phyloP scores from a whole-genome alignment of 1,140 invertebrate genomes.

The Samia ricini region DNA sequence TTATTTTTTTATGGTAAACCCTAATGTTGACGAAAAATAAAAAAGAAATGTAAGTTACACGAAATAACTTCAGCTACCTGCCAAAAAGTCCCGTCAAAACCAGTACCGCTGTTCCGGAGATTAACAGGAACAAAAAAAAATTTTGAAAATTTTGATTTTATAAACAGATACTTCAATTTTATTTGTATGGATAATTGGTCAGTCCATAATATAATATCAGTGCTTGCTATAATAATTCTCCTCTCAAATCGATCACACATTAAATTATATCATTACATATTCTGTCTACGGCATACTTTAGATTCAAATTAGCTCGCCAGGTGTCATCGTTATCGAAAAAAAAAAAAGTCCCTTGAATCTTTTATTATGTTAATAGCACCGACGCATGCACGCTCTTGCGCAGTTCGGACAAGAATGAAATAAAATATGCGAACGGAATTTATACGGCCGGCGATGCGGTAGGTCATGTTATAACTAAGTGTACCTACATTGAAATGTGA shows the following conservation, averaged over 20 bases:
- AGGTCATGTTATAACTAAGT: too few species aligned
- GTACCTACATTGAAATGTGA: background rate
- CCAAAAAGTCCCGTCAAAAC: too few species aligned
- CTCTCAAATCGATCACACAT: background rate
- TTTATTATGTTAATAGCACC: conserved; percentile 31
- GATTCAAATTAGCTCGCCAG: conserved; percentile 18
- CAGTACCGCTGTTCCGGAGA: too few species aligned
- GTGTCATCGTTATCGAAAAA: conserved; percentile 29
- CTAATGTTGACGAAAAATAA: too few species aligned
- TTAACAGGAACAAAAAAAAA: too few species aligned
- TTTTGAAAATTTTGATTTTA: too few species aligned
- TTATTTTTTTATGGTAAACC: too few species aligned
- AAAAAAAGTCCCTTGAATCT: conserved; percentile 43
- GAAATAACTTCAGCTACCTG: too few species aligned
- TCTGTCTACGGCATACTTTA: background rate
- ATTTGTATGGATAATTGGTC: too few species aligned
- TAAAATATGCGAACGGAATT: conserved; percentile 21
- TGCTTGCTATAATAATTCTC: background rate
- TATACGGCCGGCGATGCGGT: conserved; percentile 22
- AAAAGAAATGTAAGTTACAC: too few species aligned
- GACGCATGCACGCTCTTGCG: conserved; percentile 21
- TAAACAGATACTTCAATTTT: too few species aligned
- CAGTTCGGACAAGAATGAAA: conserved; percentile 12
- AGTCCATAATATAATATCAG: too few species aligned
- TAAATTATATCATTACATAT: background rate